Base-by-base conservation (phyloP, 2,797 vertebrate genomes). In the Molossus alvarezi region DNA sequence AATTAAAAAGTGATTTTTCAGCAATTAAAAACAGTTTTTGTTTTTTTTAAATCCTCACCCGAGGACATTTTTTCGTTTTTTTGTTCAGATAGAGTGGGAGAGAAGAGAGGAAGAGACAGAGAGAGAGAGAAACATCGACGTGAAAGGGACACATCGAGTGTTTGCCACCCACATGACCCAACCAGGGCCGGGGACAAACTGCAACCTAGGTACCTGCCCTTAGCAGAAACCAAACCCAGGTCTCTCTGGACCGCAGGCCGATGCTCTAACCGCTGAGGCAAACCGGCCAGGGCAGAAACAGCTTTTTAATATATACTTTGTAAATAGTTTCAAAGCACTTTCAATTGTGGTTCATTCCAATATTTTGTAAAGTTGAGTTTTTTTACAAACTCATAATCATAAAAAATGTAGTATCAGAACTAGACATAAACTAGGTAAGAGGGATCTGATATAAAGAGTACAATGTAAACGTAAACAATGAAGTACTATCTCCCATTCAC, bases 291-390 rank as follows among this genome's bases (percentile, higher is more conserved):
- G 33, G 33, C 33, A 94, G 45, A 91, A 93, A 65, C 45, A 76
- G 29, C 11, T 67, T 94, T 75, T 75, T 25, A 27, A 88, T 29
- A 86, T 25, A 60, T 69, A 67, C 10, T 86, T 84, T 41, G 20
- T 33, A 87, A 92, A 95, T 1, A 58, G 21, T 83, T 81, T 69
- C 58, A 97, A 97, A 95, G 79, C 53, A 92, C 62, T 86, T 72
- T 96, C 69, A 94, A 62, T 84, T 95, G 55, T 23, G 14, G 25
- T 71, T 84, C 94, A 75, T 90, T 85, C 20, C 25, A 95, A 21
- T 75, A 93, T 96, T 91, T 97, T 73, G 81, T 79, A 62, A 94
- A 90, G 25, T 41, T 95, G 60, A 89, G 17, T 41, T 90, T 84
- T 88, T 83, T 53, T 17, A 96, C 25, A 94, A 87, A 90, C n/a